Percentiles rank a stretch among this genome's conserved stretches.
Conservation (phyloP, 2,888 invertebrate species). For the Spilosoma lubricipeda region DNA sequence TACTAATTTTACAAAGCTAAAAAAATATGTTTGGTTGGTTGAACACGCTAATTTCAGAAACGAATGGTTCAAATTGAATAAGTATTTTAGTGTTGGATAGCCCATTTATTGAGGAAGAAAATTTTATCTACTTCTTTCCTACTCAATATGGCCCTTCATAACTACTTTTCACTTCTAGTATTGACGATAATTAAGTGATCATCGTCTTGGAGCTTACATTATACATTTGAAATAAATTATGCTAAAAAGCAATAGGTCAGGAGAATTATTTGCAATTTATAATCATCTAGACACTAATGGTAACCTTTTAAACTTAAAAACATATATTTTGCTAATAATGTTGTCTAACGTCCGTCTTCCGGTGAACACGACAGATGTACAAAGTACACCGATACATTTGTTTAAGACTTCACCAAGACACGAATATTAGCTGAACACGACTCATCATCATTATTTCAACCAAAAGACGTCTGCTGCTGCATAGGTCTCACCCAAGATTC, state of each 20-base stretch:
- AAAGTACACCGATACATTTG: neutral
- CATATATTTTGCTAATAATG: neutral
- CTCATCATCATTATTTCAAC: too few species aligned
- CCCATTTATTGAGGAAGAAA: too few species aligned
- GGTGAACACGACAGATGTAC: neutral
- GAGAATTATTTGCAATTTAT: constrained; percentile 1
- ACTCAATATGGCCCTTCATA: neutral
- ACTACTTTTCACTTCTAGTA: too few species aligned
- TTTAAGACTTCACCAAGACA: too few species aligned
- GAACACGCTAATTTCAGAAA: too few species aligned
- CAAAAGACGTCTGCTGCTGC: too few species aligned
- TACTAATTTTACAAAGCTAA: neutral
- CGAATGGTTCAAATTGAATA: too few species aligned
- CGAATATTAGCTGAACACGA: too few species aligned
- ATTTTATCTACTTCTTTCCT: neutral
- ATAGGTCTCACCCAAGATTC: too few species aligned
- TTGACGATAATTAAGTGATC: neutral
- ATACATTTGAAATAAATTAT: neutral
- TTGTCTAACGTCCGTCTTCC: neutral
- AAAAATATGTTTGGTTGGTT: too few species aligned
- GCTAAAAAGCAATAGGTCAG: neutral
- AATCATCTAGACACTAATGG: neutral
- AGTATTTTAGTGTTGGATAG: too few species aligned
- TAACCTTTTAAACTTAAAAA: neutral
- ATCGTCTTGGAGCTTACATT: neutral